Evolutionary conservation across 2,113 vertebrate species (phyloP).

Genomic region (Pachycephala philippinensis): DNA sequence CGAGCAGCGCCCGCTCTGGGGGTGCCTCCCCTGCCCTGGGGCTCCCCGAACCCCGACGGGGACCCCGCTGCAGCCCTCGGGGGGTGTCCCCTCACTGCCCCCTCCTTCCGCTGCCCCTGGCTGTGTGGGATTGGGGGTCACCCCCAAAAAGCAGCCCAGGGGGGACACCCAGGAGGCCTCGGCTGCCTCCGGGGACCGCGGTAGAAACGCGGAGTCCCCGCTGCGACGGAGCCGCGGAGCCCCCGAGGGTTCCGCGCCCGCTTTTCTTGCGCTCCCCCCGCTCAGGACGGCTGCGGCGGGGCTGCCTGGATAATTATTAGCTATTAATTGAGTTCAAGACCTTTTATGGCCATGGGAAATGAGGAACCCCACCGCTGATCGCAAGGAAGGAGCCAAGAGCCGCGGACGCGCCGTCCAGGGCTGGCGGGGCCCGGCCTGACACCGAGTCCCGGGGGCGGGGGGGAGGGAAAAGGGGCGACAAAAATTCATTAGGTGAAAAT

Average conservation of each 20-base stretch:
- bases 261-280: background rate
- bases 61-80: too few relatives aligned
- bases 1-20: background rate
- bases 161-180: background rate
- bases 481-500: conserved; percentile 43
- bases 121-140: rapidly evolving
- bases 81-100: background rate
- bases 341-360: conserved; percentile 81
- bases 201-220: background rate
- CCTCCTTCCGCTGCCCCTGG: background rate
- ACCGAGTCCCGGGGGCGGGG: background rate
- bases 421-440: conserved; percentile 30
- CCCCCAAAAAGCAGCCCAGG: background rate
- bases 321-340: conserved; percentile 93
- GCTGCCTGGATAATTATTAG: conserved; percentile 85
- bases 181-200: background rate
- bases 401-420: conserved; percentile 2
- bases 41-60: background rate
- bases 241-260: background rate
- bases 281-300: conserved; percentile 55
- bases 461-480: background rate
- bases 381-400: conserved; percentile 57
- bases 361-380: conserved; percentile 79
- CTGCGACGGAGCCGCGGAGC: background rate
- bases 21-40: background rate